phyloP scores from a whole-genome alignment of 2,797 vertebrate genomes.

The Pseudocheirus occidentalis region DNA sequence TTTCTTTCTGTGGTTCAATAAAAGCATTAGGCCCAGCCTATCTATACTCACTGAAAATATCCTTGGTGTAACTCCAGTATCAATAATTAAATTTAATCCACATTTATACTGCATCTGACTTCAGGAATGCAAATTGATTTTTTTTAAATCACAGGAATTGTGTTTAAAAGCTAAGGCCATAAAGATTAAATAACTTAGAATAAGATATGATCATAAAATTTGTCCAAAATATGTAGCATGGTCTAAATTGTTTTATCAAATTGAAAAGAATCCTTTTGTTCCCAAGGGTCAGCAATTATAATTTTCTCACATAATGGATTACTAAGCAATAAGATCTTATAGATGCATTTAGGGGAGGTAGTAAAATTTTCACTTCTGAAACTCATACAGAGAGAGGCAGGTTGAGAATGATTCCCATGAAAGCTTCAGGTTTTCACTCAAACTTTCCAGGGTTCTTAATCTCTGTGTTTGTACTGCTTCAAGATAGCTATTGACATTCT shows the following conservation, averaged over 20 bases:
- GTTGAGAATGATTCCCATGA: background rate
- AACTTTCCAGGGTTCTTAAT: background rate
- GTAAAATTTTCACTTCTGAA: background rate
- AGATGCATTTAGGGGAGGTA: background rate
- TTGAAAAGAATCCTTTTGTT: background rate
- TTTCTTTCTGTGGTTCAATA: background rate
- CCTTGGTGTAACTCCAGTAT: background rate
- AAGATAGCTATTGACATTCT: background rate
- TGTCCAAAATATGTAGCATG: background rate
- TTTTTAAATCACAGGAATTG: background rate
- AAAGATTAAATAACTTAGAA: background rate
- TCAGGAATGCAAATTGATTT: slow-evolving; percentile 9
- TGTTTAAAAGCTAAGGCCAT: background rate
- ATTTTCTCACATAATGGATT: background rate
- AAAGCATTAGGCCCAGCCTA: background rate
- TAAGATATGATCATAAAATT: background rate
- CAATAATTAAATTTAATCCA: slow-evolving; percentile 31
- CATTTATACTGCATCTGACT: slow-evolving; percentile 47
- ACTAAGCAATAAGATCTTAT: background rate
- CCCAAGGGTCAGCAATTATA: background rate
- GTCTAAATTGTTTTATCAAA: slow-evolving; percentile 15
- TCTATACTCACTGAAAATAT: background rate
- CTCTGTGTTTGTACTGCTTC: background rate
- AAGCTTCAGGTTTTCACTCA: background rate
- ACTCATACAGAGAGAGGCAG: background rate